These are phyloP conservation scores for Parazoanthus darwini DNA, from an alignment of 92 coral and sea anemone species.

Conservation along the genomic window DNA sequence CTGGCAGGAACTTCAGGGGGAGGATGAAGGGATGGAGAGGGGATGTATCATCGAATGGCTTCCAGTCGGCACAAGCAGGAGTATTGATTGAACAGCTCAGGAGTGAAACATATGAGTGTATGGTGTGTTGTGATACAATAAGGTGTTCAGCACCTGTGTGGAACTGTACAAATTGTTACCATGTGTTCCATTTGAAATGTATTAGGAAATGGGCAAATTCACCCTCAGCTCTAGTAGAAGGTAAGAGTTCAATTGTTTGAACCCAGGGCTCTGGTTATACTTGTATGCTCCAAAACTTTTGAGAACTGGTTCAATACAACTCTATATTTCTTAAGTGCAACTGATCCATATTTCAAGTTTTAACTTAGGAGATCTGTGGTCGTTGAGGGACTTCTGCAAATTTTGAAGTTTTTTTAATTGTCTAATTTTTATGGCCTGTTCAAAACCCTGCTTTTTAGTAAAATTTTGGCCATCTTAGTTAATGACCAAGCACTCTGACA, in stretches of 20 bases:
- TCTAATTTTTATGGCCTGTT: too few relatives aligned
- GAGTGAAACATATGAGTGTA: slow-evolving; percentile 91
- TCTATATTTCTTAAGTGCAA: too few relatives aligned
- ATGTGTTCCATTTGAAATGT: slow-evolving; percentile 90
- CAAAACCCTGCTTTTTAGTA: too few relatives aligned
- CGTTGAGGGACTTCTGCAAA: too few relatives aligned
- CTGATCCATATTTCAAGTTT: too few relatives aligned
- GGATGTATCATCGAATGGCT: slow-evolving; percentile 37
- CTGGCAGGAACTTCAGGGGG: neutral
- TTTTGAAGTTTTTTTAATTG: too few relatives aligned
- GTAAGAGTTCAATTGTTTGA: slow-evolving; percentile 34
- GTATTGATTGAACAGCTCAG: slow-evolving; percentile 84
- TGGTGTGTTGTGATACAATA: slow-evolving; percentile 95
- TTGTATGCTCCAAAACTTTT: neutral
- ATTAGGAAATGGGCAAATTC: slow-evolving; percentile 94
- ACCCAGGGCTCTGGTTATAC: neutral
- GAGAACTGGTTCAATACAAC: neutral
- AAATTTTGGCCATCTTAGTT: too few relatives aligned
- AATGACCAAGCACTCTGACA: too few relatives aligned
- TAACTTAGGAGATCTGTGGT: too few relatives aligned
- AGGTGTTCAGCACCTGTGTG: slow-evolving; percentile 80
- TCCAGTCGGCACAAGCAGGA: slow-evolving; percentile 87
- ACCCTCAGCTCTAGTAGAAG: slow-evolving; percentile 79
- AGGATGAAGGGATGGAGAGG: slow-evolving; percentile 23
- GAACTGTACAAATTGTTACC: slow-evolving; percentile 89